These are phyloP conservation scores for Chironomus striatipennis DNA, from an alignment of 1,140 invertebrate genomes.

Conservation along the genomic window DNA sequence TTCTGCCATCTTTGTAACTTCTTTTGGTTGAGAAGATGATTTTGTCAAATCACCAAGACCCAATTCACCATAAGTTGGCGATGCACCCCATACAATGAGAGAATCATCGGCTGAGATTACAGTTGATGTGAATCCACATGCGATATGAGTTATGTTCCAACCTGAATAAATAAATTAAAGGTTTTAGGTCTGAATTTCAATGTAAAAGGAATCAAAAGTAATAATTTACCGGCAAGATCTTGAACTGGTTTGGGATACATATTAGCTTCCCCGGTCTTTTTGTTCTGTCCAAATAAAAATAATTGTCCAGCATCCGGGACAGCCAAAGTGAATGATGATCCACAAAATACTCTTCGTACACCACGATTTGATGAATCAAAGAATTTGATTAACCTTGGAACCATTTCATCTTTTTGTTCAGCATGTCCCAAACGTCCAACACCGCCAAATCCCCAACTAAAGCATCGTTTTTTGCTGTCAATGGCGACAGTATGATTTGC, in stretches of 20 bases:
- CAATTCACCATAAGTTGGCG: slow-evolving; percentile 86
- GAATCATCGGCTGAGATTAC: slow-evolving; percentile 83
- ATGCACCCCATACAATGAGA: slow-evolving; percentile 83
- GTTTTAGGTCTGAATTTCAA: too few species aligned
- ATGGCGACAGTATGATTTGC: slow-evolving; percentile 84
- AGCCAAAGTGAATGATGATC: slow-evolving; percentile 76
- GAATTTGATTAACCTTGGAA: slow-evolving; percentile 82
- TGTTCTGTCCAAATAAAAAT: slow-evolving; percentile 84
- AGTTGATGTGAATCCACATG: slow-evolving; percentile 69
- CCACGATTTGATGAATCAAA: slow-evolving; percentile 77
- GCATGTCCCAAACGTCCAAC: slow-evolving; percentile 87
- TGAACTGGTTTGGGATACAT: slow-evolving; percentile 95
- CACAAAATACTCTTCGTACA: slow-evolving; percentile 68
- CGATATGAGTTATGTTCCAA: slow-evolving; percentile 80
- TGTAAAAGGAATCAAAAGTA: too few species aligned
- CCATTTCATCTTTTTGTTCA: slow-evolving; percentile 82
- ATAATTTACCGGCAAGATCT: slow-evolving; percentile 61
- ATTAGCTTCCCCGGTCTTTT: slow-evolving; percentile 84
- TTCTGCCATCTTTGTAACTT: slow-evolving; percentile 74
- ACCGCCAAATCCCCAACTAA: slow-evolving; percentile 91
- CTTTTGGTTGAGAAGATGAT: slow-evolving; percentile 79
- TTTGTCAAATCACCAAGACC: slow-evolving; percentile 82
- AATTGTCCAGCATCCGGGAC: slow-evolving; percentile 70
- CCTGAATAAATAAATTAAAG: slow-evolving; percentile 40
- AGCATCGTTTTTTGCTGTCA: slow-evolving; percentile 77